phyloP scores from a whole-genome alignment of 2,888 invertebrate genomes.

The Salticus scenicus region DNA sequence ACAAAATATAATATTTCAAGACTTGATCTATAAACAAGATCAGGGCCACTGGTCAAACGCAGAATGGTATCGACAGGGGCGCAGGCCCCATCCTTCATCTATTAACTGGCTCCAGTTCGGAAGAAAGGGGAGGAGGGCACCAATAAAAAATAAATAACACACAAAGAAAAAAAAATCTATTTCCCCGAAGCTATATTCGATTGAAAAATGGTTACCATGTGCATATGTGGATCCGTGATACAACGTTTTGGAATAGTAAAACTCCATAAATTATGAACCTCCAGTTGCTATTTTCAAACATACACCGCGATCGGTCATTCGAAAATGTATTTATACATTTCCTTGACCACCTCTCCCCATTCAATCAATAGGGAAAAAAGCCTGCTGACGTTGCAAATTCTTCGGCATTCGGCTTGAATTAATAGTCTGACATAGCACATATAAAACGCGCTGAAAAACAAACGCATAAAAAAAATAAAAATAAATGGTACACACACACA shows the following conservation, averaged over 20 bases:
- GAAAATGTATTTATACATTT: conserved; percentile 7
- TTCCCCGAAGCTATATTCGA: conserved; percentile 45
- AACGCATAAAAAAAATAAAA: not conserved
- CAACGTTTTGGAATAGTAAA: conserved; percentile 58
- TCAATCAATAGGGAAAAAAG: conserved; percentile 57
- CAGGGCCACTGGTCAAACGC: conserved; percentile 19
- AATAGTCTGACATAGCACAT: conserved; percentile 58
- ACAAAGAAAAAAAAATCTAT: conserved; percentile 42
- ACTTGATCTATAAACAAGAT: not conserved
- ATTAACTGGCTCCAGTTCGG: conserved; percentile 27
- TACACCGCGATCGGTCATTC: conserved; percentile 16
- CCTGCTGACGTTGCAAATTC: conserved; percentile 64
- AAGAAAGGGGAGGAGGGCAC: not conserved
- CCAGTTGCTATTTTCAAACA: conserved; percentile 61
- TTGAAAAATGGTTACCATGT: conserved; percentile 60
- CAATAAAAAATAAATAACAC: not conserved
- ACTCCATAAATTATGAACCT: conserved; percentile 65
- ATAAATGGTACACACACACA: not conserved
- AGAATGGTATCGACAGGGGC: conserved; percentile 61
- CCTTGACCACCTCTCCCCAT: not conserved
- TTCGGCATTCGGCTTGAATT: conserved; percentile 50
- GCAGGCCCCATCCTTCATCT: conserved; percentile 44
- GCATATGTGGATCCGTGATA: conserved; percentile 56
- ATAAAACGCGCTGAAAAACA: conserved; percentile 39
- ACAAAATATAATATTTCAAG: no score